These are phyloP conservation scores for Drosophila silvestris DNA, from an alignment of 2,888 invertebrate genomes.

Conservation along the genomic window DNA sequence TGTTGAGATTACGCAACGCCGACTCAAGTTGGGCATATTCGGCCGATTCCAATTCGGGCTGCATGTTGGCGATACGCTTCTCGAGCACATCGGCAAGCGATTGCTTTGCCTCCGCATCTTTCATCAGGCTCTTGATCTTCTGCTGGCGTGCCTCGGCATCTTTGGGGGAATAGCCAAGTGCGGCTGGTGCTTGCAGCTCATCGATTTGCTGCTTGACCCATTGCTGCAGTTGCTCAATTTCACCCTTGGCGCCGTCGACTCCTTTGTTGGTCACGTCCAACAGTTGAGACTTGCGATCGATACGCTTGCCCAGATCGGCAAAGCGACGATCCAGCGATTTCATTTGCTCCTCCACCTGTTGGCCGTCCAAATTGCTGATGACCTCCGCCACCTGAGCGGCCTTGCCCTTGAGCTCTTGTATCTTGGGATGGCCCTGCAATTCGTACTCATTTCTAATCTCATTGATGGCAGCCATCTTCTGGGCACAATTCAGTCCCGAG, in stretches of 20 bases:
- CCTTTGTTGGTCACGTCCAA: slow-evolving; percentile 93
- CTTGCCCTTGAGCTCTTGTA: slow-evolving; percentile 90
- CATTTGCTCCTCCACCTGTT: slow-evolving; percentile 95
- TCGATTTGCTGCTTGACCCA: slow-evolving; percentile 92
- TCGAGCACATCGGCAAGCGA: slow-evolving; percentile 93
- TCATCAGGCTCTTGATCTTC: slow-evolving; percentile 90
- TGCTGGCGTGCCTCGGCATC: slow-evolving; percentile 91
- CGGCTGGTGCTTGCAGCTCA: slow-evolving; percentile 88
- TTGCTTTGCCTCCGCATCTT: slow-evolving; percentile 94
- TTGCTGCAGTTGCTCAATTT: slow-evolving; percentile 91
- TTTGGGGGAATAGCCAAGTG: slow-evolving; percentile 91
- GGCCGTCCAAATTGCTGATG: slow-evolving; percentile 94
- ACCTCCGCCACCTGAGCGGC: slow-evolving; percentile 91
- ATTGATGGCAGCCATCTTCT: slow-evolving; percentile 91
- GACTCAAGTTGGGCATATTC: slow-evolving; percentile 93
- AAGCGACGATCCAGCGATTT: slow-evolving; percentile 94
- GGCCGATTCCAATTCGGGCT: slow-evolving; percentile 93
- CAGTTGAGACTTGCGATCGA: slow-evolving; percentile 93
- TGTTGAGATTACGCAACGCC: slow-evolving; percentile 89
- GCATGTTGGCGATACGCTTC: slow-evolving; percentile 93
- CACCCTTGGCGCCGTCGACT: slow-evolving; percentile 92
- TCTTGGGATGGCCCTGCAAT: slow-evolving; percentile 89
- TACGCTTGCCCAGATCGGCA: slow-evolving; percentile 93
- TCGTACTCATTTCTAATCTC: slow-evolving; percentile 91
- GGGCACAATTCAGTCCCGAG: slow-evolving; percentile 92